phyloP scores from a whole-genome alignment of 2,113 vertebrate genomes.

The Lepus timidus region DNA sequence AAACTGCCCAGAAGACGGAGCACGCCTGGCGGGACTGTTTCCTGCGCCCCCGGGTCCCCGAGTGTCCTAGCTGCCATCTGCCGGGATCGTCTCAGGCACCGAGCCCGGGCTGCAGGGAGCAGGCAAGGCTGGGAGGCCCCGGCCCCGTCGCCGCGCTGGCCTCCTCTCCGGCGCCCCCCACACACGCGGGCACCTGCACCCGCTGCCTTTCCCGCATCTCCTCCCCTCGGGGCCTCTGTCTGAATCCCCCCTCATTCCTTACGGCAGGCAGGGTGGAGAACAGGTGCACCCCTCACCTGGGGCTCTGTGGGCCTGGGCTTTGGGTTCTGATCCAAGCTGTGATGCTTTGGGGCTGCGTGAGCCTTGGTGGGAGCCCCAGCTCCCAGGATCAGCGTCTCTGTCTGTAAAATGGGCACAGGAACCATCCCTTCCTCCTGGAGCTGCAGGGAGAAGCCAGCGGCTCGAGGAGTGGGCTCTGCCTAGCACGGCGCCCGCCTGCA shows the following conservation, averaged over 20 bases:
- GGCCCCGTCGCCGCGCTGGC: not conserved
- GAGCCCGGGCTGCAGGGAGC: not conserved
- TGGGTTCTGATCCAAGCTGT: not conserved
- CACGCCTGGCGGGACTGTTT: not conserved
- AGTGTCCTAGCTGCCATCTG: slow-evolving; percentile 70
- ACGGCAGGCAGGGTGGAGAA: not conserved
- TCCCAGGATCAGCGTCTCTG: not conserved
- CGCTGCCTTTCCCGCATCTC: not conserved
- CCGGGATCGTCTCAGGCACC: slow-evolving; percentile 13
- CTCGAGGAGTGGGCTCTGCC: accelerated
- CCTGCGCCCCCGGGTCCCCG: slow-evolving; percentile 16
- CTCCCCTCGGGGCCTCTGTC: not conserved
- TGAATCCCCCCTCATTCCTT: not conserved
- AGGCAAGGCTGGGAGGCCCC: not conserved
- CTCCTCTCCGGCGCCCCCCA: not conserved
- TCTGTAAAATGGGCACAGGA: not conserved
- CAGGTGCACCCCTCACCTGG: not conserved
- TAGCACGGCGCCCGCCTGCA: accelerated
- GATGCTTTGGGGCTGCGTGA: accelerated
- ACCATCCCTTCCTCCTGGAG: too few relatives aligned
- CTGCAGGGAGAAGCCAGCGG: accelerated
- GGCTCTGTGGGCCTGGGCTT: not conserved
- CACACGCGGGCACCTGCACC: not conserved
- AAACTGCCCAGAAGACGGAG: slow-evolving; percentile 61
- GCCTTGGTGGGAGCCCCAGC: not conserved